Conservation (phyloP, 2,797 vertebrate genomes). For the Rhincodon typus region DNA sequence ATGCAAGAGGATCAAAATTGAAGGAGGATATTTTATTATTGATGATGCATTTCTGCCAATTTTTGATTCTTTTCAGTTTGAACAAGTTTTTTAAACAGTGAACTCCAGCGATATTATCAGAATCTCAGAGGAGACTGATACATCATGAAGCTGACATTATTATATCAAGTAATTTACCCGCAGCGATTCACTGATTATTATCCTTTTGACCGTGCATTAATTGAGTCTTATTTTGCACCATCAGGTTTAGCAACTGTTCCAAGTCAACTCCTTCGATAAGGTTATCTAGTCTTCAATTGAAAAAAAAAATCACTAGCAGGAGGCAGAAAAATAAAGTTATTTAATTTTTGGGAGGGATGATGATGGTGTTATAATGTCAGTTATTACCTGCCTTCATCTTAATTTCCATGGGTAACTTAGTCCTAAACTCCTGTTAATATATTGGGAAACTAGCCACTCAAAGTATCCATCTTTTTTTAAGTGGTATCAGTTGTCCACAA, state of each 20-base stretch:
- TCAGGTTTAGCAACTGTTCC: not conserved
- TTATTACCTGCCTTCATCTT: not conserved
- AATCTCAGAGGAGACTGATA: not conserved
- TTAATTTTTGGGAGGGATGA: not conserved
- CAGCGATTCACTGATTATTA: not conserved
- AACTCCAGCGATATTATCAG: not conserved
- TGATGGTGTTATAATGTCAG: not conserved
- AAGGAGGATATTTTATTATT: not conserved
- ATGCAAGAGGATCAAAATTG: not conserved
- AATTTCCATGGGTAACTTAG: not conserved
- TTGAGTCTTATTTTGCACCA: not conserved
- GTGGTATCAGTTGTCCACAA: not conserved
- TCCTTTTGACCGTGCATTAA: not conserved
- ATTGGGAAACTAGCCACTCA: not conserved
- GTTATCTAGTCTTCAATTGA: not conserved
- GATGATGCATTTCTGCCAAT: not conserved
- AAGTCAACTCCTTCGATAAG: not conserved
- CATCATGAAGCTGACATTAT: conserved; percentile 19
- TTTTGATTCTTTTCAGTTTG: not conserved
- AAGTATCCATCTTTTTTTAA: not conserved
- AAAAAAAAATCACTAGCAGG: not conserved
- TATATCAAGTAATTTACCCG: not conserved
- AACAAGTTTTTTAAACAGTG: not conserved
- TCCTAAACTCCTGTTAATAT: not conserved
- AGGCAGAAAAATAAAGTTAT: not conserved